Evolutionary conservation across 2,797 vertebrate genomes (phyloP).

Genomic region (Pangasius macronema): DNA sequence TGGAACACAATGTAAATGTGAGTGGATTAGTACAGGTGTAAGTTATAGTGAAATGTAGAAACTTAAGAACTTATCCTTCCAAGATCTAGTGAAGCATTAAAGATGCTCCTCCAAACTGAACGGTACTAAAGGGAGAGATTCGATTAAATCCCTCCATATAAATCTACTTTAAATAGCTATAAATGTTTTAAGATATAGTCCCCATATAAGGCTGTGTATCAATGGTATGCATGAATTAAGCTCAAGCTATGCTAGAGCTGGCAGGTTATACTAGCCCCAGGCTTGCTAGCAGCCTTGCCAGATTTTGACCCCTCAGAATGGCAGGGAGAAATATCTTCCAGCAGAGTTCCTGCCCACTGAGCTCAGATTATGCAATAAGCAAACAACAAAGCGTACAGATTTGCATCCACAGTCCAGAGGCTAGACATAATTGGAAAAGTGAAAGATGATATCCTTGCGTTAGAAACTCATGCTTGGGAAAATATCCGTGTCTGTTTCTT

Average conservation of each 20-base stretch:
- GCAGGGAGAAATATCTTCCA: slow-evolving; percentile 23
- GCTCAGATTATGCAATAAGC: slow-evolving; percentile 27
- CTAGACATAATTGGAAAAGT: slow-evolving; percentile 15
- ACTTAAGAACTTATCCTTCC: not conserved
- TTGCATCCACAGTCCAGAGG: slow-evolving; percentile 10
- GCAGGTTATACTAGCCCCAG: slow-evolving; percentile 41
- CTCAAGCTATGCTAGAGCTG: slow-evolving; percentile 30
- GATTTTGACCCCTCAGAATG: slow-evolving; percentile 29
- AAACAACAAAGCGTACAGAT: not conserved
- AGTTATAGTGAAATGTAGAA: not conserved
- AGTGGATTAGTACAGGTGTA: not conserved
- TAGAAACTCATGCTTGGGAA: not conserved
- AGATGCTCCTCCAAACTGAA: not conserved
- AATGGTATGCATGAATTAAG: slow-evolving; percentile 26
- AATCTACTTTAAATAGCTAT: not conserved
- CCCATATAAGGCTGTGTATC: slow-evolving; percentile 13
- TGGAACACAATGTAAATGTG: not conserved
- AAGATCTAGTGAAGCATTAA: not conserved
- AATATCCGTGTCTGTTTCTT: not conserved
- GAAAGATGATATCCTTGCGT: slow-evolving; percentile 6
- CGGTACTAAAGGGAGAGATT: slow-evolving; percentile 9
- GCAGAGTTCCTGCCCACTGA: not conserved
- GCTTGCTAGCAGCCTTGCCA: slow-evolving; percentile 27
- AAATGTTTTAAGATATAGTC: not conserved
- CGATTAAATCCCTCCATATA: not conserved